Evolutionary conservation across 2,888 invertebrate genomes (phyloP), one percentile per base, ranked within the genome.

Genomic region (Drosophila leonis): DNA sequence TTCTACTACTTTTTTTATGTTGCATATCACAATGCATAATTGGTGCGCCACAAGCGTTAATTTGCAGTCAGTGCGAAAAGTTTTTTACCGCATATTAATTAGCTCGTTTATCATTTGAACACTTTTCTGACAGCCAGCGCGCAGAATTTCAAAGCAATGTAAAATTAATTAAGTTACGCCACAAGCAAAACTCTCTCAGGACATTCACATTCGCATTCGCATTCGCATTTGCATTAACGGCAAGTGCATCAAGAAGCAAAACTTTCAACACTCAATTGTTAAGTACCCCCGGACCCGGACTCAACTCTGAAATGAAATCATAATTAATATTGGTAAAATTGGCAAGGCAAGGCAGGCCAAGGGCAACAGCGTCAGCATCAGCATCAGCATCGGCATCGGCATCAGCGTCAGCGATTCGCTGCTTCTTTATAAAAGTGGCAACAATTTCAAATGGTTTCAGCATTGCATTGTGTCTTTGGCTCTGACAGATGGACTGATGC

Each of bases 91-190:
- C 85, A 83, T 85, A 87, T 88, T 85, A 84, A 84, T 84, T 87
- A 88, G 88, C 88, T 88, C 84, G 88, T 88, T 84, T 84, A 88
- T 84, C 88, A 87, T 84, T 80, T 74, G 81, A 84, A 73, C 85
- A 87, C 83, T 87, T 74, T 73, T 68, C 73, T 71, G 82, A 83
- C 85, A 87, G 76, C 56, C 78, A 69, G 57, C 74, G 59, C 72
- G 55, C 18, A 56, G 61, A 63, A 72, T 51, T 81, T 72, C 57
- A 68, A 70, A 85, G 83, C 83, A 81, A 83, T 88, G 86, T 75
- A 83, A 85, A 83, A 88, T 84, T 84, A 84, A 84, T 88, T 84
- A 84, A 88, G 88, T 84, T 75, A 76, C 73, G 79, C 85, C 83
- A 73, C 77, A 69, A 87, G 74, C 75, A 70, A 75, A 64, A 52